Evolutionary conservation across 2,888 invertebrate species (phyloP), one percentile per base, ranked within the genome.

Genomic region (Spodoptera littoralis): DNA sequence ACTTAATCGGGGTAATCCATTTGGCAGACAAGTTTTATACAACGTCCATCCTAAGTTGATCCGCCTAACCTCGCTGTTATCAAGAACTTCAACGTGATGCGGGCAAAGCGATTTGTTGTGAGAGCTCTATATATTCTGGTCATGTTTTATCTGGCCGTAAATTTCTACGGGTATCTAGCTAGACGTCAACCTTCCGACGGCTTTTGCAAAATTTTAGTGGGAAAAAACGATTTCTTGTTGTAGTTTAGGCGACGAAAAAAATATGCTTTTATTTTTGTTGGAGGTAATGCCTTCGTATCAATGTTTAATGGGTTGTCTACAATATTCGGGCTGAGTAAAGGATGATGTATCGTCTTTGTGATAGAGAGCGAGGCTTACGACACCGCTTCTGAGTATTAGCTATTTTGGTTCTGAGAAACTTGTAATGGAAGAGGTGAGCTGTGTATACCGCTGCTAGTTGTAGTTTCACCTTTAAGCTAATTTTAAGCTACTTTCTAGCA

Each of bases 1-100:
- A 88, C 90, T 89, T 92, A 93, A 92, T 92, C 90, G 90, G 79
- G 83, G 89, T 92, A 92, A 94, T 93, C 90, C 90, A 90, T 93
- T 92, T 87, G 86, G 84, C 81, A 90, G 91, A 89, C 91, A 91
- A 91, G 90, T 90, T 90, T 90, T 88, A 88, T 83, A 86, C 85
- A 79, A 68, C 79, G 83, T 54, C 91, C 87, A 88, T 69, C 78
- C 62, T 80, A 81, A 63, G 51, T 45, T 81, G 93, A 88, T 76
- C 90, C 80, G 46, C 70, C 77, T 62, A 78, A 70, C 64, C 79
- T 72, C 73, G 61, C 73, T 76, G 68, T 72, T 69, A 67, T 66
- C 67, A 69, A 66, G 60, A 51, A 61, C 59, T 55, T 48, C 49
- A 60, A 49, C 59, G 60, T 48, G 68, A 75, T 80, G 61, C 68